Evolutionary conservation across 1,140 invertebrate species (phyloP), one percentile per base, ranked within the genome.

Genomic region (Drosophila paulistorum): DNA sequence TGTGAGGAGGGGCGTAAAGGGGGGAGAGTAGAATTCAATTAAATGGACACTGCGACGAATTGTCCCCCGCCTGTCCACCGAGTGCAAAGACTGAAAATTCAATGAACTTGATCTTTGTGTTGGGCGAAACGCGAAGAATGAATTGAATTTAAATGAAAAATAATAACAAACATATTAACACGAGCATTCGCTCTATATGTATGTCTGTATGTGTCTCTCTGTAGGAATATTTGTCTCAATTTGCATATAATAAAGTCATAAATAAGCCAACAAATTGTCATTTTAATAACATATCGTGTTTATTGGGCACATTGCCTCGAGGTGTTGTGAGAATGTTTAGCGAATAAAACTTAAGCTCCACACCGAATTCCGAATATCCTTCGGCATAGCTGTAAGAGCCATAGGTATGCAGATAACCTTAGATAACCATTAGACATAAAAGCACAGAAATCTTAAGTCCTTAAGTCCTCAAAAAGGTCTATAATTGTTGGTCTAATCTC

Each of bases 201-300:
- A 61, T 63, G 64, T 77, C 33, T 62, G 41, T 74, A 9, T 75
- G 64, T 80, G 54, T 37, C 35, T 54, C 67, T 68, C 14, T 17
- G 11, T 59, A 37, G 73, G 71, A 42, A 70, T 80, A 74, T 87
- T 82, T 83, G 80, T 82, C 79, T 79, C 79, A 86, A 86, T 87
- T 86, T 87, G 83, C 83, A 83, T 87, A 84, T 87, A 79, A 83
- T 89, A 83, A 87, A 87, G 79, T 83, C 79, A 79, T 83, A 86
- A 86, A 85, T 87, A 82, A 87, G 68, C 48, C 68, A 69, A 67
- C 73, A 83, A 87, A 86, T 87, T 86, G 82, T 76, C 79, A 76
- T 63, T 70, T 85, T 87, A 77, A 81, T 78, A 77, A 74, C 81
- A 82, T 79, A 79, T 75, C 83, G 70, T 81, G 79, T 82, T 87